Conservation (phyloP, 1,140 invertebrate genomes). For the Orius insidiosus region DNA sequence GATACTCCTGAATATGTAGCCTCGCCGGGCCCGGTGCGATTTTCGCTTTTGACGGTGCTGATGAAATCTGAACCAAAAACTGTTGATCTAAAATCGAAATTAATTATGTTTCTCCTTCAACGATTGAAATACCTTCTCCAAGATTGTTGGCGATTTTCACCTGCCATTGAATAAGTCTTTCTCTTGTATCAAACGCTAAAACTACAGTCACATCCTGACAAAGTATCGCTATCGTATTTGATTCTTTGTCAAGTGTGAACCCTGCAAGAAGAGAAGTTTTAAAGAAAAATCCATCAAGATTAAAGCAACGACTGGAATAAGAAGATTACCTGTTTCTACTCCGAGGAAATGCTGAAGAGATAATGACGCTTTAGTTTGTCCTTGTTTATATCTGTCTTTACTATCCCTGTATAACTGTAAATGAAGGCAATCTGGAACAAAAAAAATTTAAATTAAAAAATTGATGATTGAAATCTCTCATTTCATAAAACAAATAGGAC, state of each 20-base stretch:
- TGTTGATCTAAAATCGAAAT: slow-evolving; percentile 40
- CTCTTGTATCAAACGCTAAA: slow-evolving; percentile 72
- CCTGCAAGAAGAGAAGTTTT: too few species aligned
- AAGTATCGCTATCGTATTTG: slow-evolving; percentile 75
- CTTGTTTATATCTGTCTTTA: slow-evolving; percentile 72
- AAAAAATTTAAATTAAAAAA: too few species aligned
- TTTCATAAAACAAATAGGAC: too few species aligned
- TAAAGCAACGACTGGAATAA: not conserved
- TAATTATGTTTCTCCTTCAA: not conserved
- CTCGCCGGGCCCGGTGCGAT: slow-evolving; percentile 55
- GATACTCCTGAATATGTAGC: slow-evolving; percentile 58
- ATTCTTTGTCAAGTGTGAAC: slow-evolving; percentile 80
- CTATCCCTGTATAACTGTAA: slow-evolving; percentile 76
- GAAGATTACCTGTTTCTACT: slow-evolving; percentile 49
- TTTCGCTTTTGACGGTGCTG: slow-evolving; percentile 51
- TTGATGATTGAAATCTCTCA: too few species aligned
- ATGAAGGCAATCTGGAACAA: slow-evolving; percentile 71
- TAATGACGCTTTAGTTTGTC: slow-evolving; percentile 69
- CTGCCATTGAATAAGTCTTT: slow-evolving; percentile 78
- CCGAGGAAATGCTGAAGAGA: slow-evolving; percentile 73
- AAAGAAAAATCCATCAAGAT: slow-evolving; percentile 9
- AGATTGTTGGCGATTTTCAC: slow-evolving; percentile 61
- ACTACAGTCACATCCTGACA: slow-evolving; percentile 79
- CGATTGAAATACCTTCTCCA: slow-evolving; percentile 46
- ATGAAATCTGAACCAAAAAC: slow-evolving; percentile 59